These are phyloP conservation scores for Sesia apiformis DNA, from an alignment of 2,888 invertebrate species.

Conservation along the genomic window DNA sequence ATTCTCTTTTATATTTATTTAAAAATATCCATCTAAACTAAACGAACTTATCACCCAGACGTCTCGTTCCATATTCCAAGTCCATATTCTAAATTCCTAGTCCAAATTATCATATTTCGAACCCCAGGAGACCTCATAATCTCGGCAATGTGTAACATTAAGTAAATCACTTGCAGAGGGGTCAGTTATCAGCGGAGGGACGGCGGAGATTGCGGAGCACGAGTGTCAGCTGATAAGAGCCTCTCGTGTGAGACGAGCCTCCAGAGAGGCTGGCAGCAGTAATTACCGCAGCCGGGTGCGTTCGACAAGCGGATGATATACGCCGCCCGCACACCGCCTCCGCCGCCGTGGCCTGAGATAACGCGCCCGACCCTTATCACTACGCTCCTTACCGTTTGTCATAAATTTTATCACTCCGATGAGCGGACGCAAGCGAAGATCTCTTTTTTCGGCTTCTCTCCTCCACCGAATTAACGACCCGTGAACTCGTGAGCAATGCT, in stretches of 20 bases:
- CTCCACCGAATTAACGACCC: slow-evolving; percentile 59
- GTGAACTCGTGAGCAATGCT: slow-evolving; percentile 56
- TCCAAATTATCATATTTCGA: too few species aligned
- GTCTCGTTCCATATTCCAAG: too few species aligned
- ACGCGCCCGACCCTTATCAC: slow-evolving; percentile 61
- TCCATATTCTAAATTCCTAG: too few species aligned
- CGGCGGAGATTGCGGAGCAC: slow-evolving; percentile 19
- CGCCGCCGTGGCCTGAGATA: slow-evolving; percentile 38
- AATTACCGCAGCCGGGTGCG: slow-evolving; percentile 27
- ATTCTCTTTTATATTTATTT: too few species aligned
- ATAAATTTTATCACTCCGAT: slow-evolving; percentile 69
- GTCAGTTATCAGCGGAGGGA: slow-evolving; percentile 4
- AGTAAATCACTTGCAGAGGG: not conserved
- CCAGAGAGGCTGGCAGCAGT: slow-evolving; percentile 15
- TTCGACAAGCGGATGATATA: slow-evolving; percentile 28
- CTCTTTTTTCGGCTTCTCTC: slow-evolving; percentile 48
- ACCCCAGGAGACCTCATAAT: too few species aligned
- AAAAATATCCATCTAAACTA: too few species aligned
- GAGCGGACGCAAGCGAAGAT: slow-evolving; percentile 53
- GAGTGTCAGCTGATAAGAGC: slow-evolving; percentile 30
- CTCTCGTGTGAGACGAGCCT: slow-evolving; percentile 15
- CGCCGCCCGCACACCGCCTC: slow-evolving; percentile 11
- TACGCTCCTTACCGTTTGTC: slow-evolving; percentile 68
- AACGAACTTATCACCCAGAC: too few species aligned
- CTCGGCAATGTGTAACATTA: too few species aligned